Conservation (phyloP, 2,888 invertebrate species). For the Acanthopleura granulata region DNA sequence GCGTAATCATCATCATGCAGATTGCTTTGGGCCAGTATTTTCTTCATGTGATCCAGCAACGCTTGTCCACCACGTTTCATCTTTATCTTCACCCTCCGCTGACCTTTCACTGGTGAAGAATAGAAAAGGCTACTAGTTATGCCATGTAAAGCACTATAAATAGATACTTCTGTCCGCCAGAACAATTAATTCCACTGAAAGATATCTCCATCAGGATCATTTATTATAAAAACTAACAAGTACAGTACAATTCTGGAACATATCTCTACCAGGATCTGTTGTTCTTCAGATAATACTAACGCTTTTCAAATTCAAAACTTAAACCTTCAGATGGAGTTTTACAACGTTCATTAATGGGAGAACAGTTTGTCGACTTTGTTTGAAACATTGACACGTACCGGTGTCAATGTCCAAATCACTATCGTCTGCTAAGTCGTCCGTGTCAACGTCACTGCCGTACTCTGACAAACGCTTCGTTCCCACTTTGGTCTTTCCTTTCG, state of each 20-base stretch:
- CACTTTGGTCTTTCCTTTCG: conserved; percentile 53
- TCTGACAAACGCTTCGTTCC: conserved; percentile 60
- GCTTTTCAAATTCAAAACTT: too few species aligned
- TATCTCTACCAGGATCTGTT: too few species aligned
- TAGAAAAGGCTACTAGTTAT: neutral
- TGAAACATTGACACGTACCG: conserved; percentile 43
- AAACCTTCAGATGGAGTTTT: too few species aligned
- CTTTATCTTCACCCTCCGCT: conserved; percentile 63
- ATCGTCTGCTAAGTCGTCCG: conserved; percentile 66
- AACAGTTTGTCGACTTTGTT: too few species aligned
- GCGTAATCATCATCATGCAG: conserved; percentile 56
- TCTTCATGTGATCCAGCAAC: conserved; percentile 64
- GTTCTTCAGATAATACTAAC: too few species aligned
- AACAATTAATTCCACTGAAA: too few species aligned
- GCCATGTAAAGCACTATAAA: too few species aligned
- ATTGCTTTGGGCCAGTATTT: conserved; percentile 56
- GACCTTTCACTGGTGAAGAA: conserved; percentile 55
- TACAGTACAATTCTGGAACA: too few species aligned
- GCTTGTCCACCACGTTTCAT: conserved; percentile 64
- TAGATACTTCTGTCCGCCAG: too few species aligned
- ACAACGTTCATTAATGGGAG: too few species aligned
- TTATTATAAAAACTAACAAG: too few species aligned
- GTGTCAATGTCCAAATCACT: conserved; percentile 66
- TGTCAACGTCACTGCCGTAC: conserved; percentile 62
- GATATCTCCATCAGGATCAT: too few species aligned